Conservation (phyloP, 2,797 vertebrate genomes). For the Hephaestus fuliginosus region DNA sequence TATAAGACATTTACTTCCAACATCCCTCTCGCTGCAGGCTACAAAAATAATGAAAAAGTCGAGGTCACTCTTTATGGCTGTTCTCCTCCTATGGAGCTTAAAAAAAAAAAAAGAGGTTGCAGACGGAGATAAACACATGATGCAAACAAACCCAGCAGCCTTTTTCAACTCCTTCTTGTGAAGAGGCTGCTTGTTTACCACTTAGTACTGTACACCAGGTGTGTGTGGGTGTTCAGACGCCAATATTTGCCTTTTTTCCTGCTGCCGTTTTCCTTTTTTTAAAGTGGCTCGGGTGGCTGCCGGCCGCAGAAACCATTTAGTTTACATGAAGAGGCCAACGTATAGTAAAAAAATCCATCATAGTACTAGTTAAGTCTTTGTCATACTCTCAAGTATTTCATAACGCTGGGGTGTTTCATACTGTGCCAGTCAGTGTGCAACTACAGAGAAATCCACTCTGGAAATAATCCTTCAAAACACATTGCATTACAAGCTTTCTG, state of each 20-base stretch:
- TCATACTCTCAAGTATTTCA: neutral
- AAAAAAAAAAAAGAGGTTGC: slow-evolving; percentile 21
- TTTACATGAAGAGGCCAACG: neutral
- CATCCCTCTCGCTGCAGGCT: neutral
- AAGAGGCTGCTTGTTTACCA: slow-evolving; percentile 58
- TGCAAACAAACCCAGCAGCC: slow-evolving; percentile 42
- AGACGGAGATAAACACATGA: slow-evolving; percentile 44
- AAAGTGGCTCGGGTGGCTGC: slow-evolving; percentile 15
- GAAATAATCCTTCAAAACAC: slow-evolving; percentile 14
- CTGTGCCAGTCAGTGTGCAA: slow-evolving; percentile 8
- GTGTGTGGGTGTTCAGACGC: slow-evolving; percentile 48
- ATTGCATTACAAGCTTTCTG: slow-evolving; percentile 10
- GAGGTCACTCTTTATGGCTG: neutral
- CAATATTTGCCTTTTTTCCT: slow-evolving; percentile 45
- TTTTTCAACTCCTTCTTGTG: slow-evolving; percentile 5
- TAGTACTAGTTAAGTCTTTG: neutral
- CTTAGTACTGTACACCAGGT: slow-evolving; percentile 39
- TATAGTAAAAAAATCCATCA: neutral
- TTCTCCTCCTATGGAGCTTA: neutral
- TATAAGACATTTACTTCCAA: neutral
- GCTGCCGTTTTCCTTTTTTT: neutral
- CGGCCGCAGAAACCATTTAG: neutral
- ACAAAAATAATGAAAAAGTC: neutral
- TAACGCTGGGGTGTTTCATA: neutral
- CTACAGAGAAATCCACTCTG: slow-evolving; percentile 5